Conservation (phyloP, 2,113 vertebrate genomes). For the Coreoperca whiteheadi region DNA sequence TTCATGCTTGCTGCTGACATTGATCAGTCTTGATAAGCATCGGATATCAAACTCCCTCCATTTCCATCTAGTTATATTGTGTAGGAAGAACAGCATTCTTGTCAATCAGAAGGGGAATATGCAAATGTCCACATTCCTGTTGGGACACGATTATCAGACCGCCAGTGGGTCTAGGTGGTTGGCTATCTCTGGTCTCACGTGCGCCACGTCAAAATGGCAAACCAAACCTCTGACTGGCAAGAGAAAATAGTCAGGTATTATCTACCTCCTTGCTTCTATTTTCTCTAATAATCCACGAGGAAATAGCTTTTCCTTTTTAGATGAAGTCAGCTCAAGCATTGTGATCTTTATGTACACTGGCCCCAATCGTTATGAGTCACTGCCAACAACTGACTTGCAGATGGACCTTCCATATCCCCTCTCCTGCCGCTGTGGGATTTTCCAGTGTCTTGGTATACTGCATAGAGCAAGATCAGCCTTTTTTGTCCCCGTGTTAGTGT, state of each 20-base stretch:
- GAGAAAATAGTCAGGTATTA: slow-evolving; percentile 20
- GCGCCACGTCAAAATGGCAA: slow-evolving; percentile 2
- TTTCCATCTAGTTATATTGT: slow-evolving; percentile 37
- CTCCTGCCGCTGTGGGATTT: background rate
- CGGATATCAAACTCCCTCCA: slow-evolving; percentile 22
- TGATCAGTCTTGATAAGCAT: slow-evolving; percentile 57
- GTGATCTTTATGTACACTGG: slow-evolving; percentile 14
- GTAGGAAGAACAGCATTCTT: slow-evolving; percentile 13
- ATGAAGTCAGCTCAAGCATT: slow-evolving; percentile 9
- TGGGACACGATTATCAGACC: slow-evolving; percentile 34
- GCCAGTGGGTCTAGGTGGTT: slow-evolving; percentile 4
- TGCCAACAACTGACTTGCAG: slow-evolving; percentile 10
- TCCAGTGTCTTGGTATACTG: background rate
- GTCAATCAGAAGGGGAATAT: slow-evolving; percentile 30
- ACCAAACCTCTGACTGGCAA: slow-evolving; percentile 1
- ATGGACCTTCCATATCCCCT: slow-evolving; percentile 2
- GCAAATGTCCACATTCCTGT: slow-evolving; percentile 38
- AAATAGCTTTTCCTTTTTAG: slow-evolving; percentile 12
- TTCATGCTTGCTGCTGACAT: slow-evolving; percentile 46
- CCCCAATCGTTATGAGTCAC: slow-evolving; percentile 6
- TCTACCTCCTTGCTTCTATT: background rate
- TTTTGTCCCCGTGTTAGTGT: slow-evolving; percentile 2
- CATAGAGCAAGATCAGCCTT: background rate
- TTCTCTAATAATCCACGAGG: slow-evolving; percentile 10
- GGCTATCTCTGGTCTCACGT: background rate